phyloP scores from a whole-genome alignment of 2,888 invertebrate genomes.

The Lottia gigantea region DNA sequence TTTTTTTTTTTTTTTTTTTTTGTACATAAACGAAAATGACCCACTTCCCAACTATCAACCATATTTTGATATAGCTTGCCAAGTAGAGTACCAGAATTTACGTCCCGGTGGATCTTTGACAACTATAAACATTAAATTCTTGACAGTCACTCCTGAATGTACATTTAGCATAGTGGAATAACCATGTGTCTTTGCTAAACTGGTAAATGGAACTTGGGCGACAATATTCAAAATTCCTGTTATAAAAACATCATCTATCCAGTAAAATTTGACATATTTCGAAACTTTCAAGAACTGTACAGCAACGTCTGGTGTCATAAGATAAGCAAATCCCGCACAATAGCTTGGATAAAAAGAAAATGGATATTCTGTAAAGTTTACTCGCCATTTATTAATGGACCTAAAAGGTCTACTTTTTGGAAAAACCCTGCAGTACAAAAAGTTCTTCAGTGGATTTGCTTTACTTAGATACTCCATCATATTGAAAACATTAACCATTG shows the following conservation, averaged over 20 bases:
- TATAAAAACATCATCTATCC: slow-evolving; percentile 58
- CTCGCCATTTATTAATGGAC: slow-evolving; percentile 46
- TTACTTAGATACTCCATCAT: slow-evolving; percentile 66
- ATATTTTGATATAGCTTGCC: background rate
- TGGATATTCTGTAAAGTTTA: slow-evolving; percentile 39
- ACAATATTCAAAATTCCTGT: slow-evolving; percentile 46
- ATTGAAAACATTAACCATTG: slow-evolving; percentile 70
- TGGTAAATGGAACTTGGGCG: background rate
- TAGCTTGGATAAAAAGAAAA: slow-evolving; percentile 47
- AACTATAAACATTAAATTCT: background rate
- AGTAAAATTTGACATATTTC: slow-evolving; percentile 36
- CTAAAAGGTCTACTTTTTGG: slow-evolving; percentile 36
- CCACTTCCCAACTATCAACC: no score
- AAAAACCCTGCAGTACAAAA: slow-evolving; percentile 45
- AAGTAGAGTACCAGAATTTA: background rate
- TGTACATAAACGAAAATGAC: no score
- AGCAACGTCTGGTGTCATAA: slow-evolving; percentile 24
- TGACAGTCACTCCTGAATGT: background rate
- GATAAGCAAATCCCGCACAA: slow-evolving; percentile 43
- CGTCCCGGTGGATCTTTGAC: background rate
- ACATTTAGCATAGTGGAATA: background rate
- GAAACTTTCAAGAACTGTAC: slow-evolving; percentile 28
- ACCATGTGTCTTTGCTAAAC: background rate
- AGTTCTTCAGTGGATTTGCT: slow-evolving; percentile 29
- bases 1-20: no score